These are phyloP conservation scores for Armadillidium nasatum DNA, from an alignment of 1,140 invertebrate species.

Conservation along the genomic window DNA sequence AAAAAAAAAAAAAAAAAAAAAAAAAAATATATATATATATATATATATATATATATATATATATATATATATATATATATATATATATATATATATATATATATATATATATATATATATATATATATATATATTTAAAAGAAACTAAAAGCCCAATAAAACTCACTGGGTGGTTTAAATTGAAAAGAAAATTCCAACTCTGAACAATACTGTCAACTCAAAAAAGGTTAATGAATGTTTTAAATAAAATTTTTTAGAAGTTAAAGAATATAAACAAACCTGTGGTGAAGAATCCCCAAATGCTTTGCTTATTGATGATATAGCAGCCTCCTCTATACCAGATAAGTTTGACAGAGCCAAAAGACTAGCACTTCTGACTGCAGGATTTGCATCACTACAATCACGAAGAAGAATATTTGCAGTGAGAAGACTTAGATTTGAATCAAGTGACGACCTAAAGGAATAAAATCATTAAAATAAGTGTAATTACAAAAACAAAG, in stretches of 20 bases:
- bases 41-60: no score
- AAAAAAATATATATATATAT: no score
- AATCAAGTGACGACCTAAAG: background rate
- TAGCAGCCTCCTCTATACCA: background rate
- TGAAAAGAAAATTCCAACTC: no score
- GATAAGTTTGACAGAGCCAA: background rate
- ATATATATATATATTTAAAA: background rate
- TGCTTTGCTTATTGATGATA: background rate
- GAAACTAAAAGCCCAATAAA: background rate
- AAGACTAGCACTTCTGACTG: background rate
- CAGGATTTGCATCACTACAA: conserved; percentile 4
- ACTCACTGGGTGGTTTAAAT: background rate
- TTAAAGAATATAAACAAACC: conserved; percentile 8
- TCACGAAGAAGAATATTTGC: conserved; percentile 16
- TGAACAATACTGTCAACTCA: no score
- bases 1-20: no score
- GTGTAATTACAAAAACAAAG: no score
- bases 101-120: background rate
- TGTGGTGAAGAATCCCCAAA: background rate
- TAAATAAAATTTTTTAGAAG: background rate
- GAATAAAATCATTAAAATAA: background rate
- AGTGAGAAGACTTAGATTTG: background rate
- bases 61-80: no score
- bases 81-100: background rate
- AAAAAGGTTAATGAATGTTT: background rate